A percentile compares a stretch with the other conserved stretches of the same genome.
phyloP scores from a whole-genome alignment of 92 coral and sea anemone genomes.

The Phymanthus crucifer region DNA sequence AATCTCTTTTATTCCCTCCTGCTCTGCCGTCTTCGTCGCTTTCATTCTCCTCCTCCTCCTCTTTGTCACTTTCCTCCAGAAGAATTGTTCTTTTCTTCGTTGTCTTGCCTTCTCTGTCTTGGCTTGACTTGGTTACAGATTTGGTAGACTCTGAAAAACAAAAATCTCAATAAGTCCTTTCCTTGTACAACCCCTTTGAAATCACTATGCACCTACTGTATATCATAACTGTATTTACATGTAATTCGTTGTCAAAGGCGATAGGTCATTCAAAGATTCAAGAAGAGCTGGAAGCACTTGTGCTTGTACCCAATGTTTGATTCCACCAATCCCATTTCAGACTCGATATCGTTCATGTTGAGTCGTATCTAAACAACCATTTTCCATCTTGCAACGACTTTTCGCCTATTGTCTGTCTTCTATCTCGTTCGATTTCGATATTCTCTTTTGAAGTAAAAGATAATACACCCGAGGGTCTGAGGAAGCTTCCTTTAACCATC shows the following conservation, averaged over 20 bases:
- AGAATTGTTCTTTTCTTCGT: conserved; percentile 49
- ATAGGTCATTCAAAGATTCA: no score
- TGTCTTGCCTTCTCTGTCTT: conserved; percentile 7
- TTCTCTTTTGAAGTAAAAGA: no score
- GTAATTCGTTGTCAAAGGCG: no score
- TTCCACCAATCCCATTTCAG: background rate
- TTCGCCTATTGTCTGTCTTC: no score
- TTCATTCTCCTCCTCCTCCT: conserved; percentile 38
- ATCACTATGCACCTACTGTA: background rate
- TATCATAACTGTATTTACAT: no score
- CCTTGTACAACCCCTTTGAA: conserved; percentile 7
- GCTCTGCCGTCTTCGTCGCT: background rate
- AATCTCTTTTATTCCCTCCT: background rate
- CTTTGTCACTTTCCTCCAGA: conserved; percentile 41
- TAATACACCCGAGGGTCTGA: background rate
- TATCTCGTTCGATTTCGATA: no score
- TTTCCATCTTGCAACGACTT: no score
- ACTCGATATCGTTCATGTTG: no score
- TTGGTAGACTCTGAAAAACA: conserved; percentile 1
- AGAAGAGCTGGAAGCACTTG: no score
- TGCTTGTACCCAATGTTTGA: background rate
- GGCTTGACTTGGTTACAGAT: background rate
- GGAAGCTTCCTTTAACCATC: background rate
- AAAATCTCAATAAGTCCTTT: background rate
- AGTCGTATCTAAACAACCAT: no score